These are phyloP conservation scores for Mormoops blainvillei DNA, from an alignment of 2,113 vertebrate genomes.

Conservation along the genomic window DNA sequence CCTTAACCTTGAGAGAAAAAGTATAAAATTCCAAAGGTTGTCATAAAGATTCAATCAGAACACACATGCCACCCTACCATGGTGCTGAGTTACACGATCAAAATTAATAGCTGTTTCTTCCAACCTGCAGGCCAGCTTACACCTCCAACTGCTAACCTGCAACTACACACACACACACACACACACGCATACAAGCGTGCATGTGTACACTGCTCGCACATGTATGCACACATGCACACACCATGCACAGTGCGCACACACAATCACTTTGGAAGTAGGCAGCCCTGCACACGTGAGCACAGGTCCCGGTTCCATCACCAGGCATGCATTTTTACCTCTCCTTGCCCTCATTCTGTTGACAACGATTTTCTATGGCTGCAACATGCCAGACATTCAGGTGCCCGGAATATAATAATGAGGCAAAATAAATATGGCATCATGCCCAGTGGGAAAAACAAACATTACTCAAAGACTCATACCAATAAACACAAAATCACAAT, in stretches of 20 bases:
- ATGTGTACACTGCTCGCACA: too few species aligned
- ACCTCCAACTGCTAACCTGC: background rate
- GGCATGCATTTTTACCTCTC: background rate
- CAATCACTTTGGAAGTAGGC: background rate
- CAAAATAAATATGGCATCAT: background rate
- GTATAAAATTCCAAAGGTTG: background rate
- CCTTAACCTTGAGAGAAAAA: background rate
- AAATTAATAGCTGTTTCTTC: background rate
- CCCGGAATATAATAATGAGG: background rate
- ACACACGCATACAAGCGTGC: background rate
- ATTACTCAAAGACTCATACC: background rate
- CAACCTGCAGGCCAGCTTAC: background rate
- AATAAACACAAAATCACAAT: background rate
- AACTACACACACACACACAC: background rate
- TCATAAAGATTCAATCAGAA: background rate
- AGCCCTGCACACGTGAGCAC: background rate
- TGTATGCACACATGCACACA: background rate
- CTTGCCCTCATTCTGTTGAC: background rate
- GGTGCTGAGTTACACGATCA: background rate
- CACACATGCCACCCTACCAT: background rate
- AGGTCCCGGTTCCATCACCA: background rate
- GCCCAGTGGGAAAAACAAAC: background rate
- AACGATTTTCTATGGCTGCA: background rate
- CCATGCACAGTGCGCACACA: too few species aligned
- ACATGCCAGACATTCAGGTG: background rate